Evolutionary conservation across 2,888 invertebrate genomes (phyloP).

Genomic region (Autographa pulchrina): DNA sequence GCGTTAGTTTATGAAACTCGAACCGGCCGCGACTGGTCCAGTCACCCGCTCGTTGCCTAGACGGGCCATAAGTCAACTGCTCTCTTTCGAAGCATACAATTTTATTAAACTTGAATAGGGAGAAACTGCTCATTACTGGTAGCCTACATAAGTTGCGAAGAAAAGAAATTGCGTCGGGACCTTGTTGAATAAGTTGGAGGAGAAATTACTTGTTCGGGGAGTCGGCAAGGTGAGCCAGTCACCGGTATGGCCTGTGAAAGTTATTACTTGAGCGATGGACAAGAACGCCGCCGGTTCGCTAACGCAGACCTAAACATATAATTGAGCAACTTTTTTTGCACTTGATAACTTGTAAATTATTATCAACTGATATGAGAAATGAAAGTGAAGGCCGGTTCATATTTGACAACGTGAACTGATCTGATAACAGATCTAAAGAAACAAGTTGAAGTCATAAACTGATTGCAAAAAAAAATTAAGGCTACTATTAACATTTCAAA

Average conservation of each 20-base stretch:
- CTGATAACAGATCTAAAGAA: slow-evolving; percentile 12
- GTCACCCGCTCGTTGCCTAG: slow-evolving; percentile 56
- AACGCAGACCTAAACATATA: slow-evolving; percentile 59
- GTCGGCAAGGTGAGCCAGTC: slow-evolving; percentile 80
- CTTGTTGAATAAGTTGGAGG: slow-evolving; percentile 73
- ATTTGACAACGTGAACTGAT: slow-evolving; percentile 26
- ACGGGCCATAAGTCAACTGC: slow-evolving; percentile 69
- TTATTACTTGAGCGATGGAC: slow-evolving; percentile 71
- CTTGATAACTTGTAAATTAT: slow-evolving; percentile 47
- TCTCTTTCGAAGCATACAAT: slow-evolving; percentile 74
- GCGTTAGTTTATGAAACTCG: slow-evolving; percentile 66
- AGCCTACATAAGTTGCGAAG: slow-evolving; percentile 82
- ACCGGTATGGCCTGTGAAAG: slow-evolving; percentile 82
- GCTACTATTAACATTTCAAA: neutral
- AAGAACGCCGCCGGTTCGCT: slow-evolving; percentile 49
- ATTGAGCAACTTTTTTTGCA: slow-evolving; percentile 54
- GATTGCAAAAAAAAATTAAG: neutral
- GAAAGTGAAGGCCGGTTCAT: slow-evolving; percentile 51
- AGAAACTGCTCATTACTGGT: slow-evolving; percentile 82
- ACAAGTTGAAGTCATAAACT: slow-evolving; percentile 13
- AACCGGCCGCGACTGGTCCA: slow-evolving; percentile 66
- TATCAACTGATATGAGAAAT: slow-evolving; percentile 49
- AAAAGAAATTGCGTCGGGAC: slow-evolving; percentile 84
- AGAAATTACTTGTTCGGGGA: slow-evolving; percentile 80
- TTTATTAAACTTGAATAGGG: slow-evolving; percentile 77